Evolutionary conservation across 2,888 invertebrate genomes (phyloP), one percentile per base, ranked within the genome.

Genomic region (Sympetrum striolatum): DNA sequence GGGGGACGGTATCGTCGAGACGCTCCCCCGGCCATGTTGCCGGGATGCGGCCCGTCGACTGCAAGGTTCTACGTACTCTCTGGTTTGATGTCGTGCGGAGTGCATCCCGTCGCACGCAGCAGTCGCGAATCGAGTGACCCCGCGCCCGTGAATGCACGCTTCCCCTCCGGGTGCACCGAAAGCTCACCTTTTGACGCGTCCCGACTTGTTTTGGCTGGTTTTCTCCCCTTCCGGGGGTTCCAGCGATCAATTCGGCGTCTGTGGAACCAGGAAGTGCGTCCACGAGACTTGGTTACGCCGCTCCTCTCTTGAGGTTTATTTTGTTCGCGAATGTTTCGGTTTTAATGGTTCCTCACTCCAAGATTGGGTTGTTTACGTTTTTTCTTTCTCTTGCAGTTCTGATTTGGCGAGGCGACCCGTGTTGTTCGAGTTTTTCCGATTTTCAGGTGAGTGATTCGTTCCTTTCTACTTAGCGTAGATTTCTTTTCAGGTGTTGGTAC

Each of bases 11-110:
- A 31, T 35, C 22, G 22, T 31, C 86, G 86, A 58, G 86, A 58
- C 58, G 58, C 58, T 60, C 86, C 86, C 60, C 60, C 86, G 86
- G 86, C 86, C 86, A 86, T 86, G 86, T 86, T 86, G 86, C 60
- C 60, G 86, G 86, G 53, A 86, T 86, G 86, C 58, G 86, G 86
- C 60, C 86, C 58, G 25, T 82, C 82, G 82, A 82, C 58, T 82
- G 86, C 58, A 58, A 58, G 86, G 58, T 15, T 64, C 18, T 37
- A 37, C 60, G 37, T 58, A 58, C 58, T 86, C 81, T n/a, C 44
- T 60, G 10, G 86, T 86, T 86, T 37, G 86, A 58, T 53, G n/a
- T 53, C 81, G 81, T 81, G 2, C 18, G 18, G 53, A 53, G 53
- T 53, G 53, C 53, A 53, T 53, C 53, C 18, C 53, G 18, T 18